Conservation (phyloP, 1,140 invertebrate species). For the Cyclargus thomasi region DNA sequence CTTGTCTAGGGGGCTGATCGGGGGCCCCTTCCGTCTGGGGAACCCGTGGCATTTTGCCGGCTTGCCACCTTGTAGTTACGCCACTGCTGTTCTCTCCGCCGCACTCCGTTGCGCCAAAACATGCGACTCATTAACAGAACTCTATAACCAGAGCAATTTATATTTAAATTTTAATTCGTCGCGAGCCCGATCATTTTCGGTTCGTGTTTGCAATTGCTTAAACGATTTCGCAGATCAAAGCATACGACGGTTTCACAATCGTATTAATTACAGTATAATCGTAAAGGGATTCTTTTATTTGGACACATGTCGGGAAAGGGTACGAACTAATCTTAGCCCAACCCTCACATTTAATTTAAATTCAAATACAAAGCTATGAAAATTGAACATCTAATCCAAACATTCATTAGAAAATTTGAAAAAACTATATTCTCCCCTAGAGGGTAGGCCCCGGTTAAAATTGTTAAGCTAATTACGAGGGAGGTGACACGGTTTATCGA, state of each 20-base stretch:
- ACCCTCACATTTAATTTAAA: slow-evolving; percentile 56
- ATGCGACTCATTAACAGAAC: no score
- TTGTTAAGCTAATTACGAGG: slow-evolving; percentile 63
- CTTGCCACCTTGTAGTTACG: no score
- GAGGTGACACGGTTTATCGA: slow-evolving; percentile 25
- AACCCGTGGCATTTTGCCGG: no score
- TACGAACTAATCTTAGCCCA: slow-evolving; percentile 29
- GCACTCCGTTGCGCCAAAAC: no score
- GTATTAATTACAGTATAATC: slow-evolving; percentile 28
- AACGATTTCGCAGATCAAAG: slow-evolving; percentile 10
- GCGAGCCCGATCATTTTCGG: no score
- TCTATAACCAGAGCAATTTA: no score
- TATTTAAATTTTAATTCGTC: no score
- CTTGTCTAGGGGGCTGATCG: no score
- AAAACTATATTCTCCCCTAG: slow-evolving; percentile 42
- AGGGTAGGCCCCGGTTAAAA: slow-evolving; percentile 41
- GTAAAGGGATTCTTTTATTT: slow-evolving; percentile 43
- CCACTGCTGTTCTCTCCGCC: no score
- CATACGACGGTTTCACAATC: slow-evolving; percentile 24
- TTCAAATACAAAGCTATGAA: slow-evolving; percentile 60
- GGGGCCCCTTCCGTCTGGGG: no score
- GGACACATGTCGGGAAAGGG: slow-evolving; percentile 52
- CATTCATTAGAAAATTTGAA: slow-evolving; percentile 66
- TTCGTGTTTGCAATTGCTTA: not conserved
- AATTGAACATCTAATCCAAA: slow-evolving; percentile 66